Evolutionary conservation across 2,888 invertebrate genomes (phyloP).

Genomic region (Bellardia pandia): DNA sequence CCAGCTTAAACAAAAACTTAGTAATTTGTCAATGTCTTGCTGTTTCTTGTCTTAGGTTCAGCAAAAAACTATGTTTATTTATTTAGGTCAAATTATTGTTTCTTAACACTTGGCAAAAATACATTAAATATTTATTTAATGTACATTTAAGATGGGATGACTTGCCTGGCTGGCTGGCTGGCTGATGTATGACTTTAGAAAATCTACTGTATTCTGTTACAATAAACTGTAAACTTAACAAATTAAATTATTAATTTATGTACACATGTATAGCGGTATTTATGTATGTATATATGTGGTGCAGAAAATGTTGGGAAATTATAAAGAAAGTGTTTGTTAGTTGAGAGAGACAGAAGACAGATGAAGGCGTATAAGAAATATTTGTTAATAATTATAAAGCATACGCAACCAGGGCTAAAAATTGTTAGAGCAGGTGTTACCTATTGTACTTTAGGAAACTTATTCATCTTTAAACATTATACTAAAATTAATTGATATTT

Average conservation of each 20-base stretch:
- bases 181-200: background rate
- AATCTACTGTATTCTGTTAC: background rate
- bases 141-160: slow-evolving; percentile 18
- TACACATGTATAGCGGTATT: background rate
- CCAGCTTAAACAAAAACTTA: background rate
- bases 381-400: background rate
- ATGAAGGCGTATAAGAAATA: background rate
- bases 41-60: slow-evolving; percentile 5
- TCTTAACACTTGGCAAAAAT: slow-evolving; percentile 55
- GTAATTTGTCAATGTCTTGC: slow-evolving; percentile 13
- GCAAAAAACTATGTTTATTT: slow-evolving; percentile 42
- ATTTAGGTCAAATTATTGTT: slow-evolving; percentile 62
- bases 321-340: background rate
- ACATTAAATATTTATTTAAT: slow-evolving; percentile 49
- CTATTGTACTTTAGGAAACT: no score
- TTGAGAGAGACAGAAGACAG: background rate
- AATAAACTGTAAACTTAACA: background rate
- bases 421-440: no score
- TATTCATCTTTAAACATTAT: no score
- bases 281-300: background rate
- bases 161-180: background rate
- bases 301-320: background rate
- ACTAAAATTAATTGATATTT: no score
- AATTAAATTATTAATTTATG: slow-evolving; percentile 18
- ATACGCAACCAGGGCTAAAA: background rate